Evolutionary conservation across 2,113 vertebrate genomes (phyloP), one percentile per base, ranked within the genome.

Genomic region (Podilymbus podiceps): DNA sequence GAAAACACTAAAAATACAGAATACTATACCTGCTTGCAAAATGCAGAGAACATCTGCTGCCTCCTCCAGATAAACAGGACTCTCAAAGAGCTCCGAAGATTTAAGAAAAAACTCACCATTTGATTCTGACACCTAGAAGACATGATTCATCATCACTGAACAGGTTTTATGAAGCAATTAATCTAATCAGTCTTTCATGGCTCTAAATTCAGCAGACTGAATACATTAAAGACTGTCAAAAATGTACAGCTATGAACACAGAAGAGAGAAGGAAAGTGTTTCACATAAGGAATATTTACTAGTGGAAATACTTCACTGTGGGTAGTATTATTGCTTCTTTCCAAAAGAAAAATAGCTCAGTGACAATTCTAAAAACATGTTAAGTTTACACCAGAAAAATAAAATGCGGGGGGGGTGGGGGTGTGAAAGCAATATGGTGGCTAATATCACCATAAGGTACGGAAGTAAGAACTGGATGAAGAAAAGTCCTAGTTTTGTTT

Each of bases 31-130:
- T 99, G 99, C 99, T 99, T 99, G 99, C 95, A 99, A 98, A 97
- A 99, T 99, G 93, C 99, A 99, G 67, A 99, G 99, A 27, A 99
- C 99, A 96, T 99, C 99, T 59, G 99, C 99, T 27, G 99, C 99
- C 97, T 99, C 99, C 40, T 99, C 99, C 97, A 99, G 97, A 88
- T 99, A 99, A 15, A 99, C 99, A 2, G 99, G 98, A 96, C 99
- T 99, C 97, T 99, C 99, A 60, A 99, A 99, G 23, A 99, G 98
- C 90, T 99, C 99, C 9, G 99, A 99, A 5, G 99, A 99, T 90
- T 99, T 99, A 49, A 99, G 96, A 96, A 99, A 99, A 97, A 99
- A 99, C 73, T 99, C 99, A 27, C 99, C 99, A 62, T 98, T 99
- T 27, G 98, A 98, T 82, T 99, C 99, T 10, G 98, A 98, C 44